phyloP scores from a whole-genome alignment of 2,888 invertebrate genomes.

The Argyra leucocephala region DNA sequence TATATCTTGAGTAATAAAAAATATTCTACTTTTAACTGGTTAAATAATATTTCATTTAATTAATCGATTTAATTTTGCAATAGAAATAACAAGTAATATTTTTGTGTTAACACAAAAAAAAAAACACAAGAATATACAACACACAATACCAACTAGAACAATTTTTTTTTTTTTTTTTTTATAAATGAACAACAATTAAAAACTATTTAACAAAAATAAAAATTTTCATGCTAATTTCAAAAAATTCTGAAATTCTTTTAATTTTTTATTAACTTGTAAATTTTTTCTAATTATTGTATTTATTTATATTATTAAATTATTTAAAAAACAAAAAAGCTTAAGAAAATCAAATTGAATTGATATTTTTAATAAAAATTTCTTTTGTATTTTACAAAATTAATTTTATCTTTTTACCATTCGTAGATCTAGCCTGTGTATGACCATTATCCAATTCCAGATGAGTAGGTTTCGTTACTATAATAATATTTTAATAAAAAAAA shows the following conservation, averaged over 20 bases:
- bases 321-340: background rate
- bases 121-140: background rate
- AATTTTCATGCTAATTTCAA: background rate
- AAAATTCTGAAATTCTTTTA: background rate
- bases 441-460: constrained; percentile 58
- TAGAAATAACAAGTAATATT: no score
- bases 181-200: no score
- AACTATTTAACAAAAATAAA: background rate
- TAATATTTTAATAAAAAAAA: constrained; percentile 17
- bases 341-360: background rate
- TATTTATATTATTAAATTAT: background rate
- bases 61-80: no score
- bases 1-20: no score
- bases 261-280: background rate
- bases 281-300: background rate
- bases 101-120: no score
- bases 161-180: no score
- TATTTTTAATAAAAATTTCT: background rate
- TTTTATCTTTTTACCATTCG: constrained; percentile 59
- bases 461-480: constrained; percentile 55
- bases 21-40: no score
- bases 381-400: constrained; percentile 11
- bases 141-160: background rate
- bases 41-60: no score
- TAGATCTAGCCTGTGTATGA: constrained; percentile 56